phyloP scores from a whole-genome alignment of 2,888 invertebrate species.

The Nudaria mundana region DNA sequence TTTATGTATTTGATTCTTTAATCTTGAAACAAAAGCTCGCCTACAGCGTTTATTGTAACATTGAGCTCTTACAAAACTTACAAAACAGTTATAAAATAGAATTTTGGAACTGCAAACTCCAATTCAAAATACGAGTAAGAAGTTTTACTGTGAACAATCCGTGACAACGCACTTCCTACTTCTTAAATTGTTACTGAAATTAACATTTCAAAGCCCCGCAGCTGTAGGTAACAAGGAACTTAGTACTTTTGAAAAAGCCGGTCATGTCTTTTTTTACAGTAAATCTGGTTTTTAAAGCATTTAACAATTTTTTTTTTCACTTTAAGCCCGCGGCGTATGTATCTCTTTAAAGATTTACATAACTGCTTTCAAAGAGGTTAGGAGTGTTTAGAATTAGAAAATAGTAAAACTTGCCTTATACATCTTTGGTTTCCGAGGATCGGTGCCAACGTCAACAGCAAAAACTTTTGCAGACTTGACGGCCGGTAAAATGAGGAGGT shows the following conservation, averaged over 20 bases:
- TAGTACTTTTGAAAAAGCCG: too few species aligned
- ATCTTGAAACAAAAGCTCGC: constrained; percentile 20
- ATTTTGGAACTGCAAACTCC: constrained; percentile 11
- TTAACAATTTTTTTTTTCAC: too few species aligned
- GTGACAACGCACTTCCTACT: too few species aligned
- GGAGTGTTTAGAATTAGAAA: too few species aligned
- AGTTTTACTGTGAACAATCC: neutral
- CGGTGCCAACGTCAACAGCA: constrained; percentile 88
- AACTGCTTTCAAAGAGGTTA: too few species aligned
- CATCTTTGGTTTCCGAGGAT: constrained; percentile 87
- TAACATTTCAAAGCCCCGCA: too few species aligned
- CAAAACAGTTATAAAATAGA: constrained; percentile 18
- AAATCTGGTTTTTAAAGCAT: too few species aligned
- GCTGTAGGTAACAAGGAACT: too few species aligned
- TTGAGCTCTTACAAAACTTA: constrained; percentile 31
- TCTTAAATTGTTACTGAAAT: too few species aligned
- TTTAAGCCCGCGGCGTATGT: too few species aligned
- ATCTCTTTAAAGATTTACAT: too few species aligned
- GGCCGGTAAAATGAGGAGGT: constrained; percentile 91
- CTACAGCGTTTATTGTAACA: constrained; percentile 31
- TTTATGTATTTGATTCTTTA: constrained; percentile 43
- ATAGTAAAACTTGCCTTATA: constrained; percentile 80
- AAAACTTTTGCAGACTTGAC: constrained; percentile 92
- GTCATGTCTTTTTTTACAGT: too few species aligned
- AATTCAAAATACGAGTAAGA: constrained; percentile 20